Evolutionary conservation across 2,113 vertebrate species (phyloP).

Genomic region (Pyrgilauda ruficollis): DNA sequence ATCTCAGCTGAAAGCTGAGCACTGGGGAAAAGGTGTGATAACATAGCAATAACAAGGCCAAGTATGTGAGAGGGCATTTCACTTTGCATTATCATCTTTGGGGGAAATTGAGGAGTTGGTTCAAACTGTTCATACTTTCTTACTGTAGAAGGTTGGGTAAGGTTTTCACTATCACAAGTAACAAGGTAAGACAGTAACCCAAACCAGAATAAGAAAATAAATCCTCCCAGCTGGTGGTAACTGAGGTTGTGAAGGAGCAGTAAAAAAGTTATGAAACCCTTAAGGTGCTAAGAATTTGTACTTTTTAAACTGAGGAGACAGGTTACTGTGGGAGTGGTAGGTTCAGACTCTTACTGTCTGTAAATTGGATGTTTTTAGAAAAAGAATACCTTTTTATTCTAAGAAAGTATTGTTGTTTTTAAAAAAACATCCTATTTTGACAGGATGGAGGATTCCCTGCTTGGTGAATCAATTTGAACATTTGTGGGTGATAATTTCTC

Average conservation of each 20-base stretch:
- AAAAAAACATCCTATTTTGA: background rate
- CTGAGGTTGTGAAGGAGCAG: background rate
- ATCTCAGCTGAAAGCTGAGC: background rate
- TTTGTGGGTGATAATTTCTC: background rate
- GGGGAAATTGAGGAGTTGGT: background rate
- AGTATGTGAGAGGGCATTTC: background rate
- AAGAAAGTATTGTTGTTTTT: background rate
- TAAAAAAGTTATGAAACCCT: background rate
- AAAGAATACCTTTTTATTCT: background rate
- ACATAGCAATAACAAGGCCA: background rate
- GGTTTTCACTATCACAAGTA: background rate
- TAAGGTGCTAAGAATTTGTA: conserved; percentile 15
- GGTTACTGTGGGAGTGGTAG: background rate
- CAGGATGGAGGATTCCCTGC: background rate
- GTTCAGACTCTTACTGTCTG: background rate
- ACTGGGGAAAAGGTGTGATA: background rate
- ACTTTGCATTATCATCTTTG: background rate
- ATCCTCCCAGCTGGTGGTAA: background rate
- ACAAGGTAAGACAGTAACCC: background rate
- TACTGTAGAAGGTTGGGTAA: background rate
- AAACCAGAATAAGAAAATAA: conserved; percentile 44
- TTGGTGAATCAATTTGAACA: background rate
- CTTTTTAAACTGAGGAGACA: background rate
- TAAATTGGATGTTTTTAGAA: background rate
- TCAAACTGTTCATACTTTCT: background rate